These are phyloP conservation scores for Fundulus diaphanus DNA, from an alignment of 2,797 vertebrate genomes.

Conservation along the genomic window DNA sequence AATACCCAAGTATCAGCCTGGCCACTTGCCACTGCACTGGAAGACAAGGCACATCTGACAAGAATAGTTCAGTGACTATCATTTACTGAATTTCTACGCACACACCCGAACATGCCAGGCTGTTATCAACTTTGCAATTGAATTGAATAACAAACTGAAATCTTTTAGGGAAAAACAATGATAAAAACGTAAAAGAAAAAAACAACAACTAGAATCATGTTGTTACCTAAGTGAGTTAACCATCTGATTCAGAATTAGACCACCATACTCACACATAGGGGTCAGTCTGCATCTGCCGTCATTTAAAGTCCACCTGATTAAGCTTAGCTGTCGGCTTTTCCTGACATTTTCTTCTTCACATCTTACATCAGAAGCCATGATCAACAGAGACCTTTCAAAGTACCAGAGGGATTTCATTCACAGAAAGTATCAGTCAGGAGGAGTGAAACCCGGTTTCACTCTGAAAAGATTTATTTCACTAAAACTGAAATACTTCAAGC, in stretches of 20 bases:
- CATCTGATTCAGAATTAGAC: too few relatives aligned
- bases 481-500: not conserved
- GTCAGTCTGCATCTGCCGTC: too few relatives aligned
- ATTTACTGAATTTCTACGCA: not conserved
- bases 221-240: not conserved
- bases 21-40: not conserved
- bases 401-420: not conserved
- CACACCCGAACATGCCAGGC: too few relatives aligned
- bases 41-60: constrained; percentile 1
- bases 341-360: too few relatives aligned
- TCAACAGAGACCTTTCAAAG: too few relatives aligned
- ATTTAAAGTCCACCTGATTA: too few relatives aligned
- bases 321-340: too few relatives aligned
- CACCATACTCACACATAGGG: too few relatives aligned
- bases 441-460: too few relatives aligned
- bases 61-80: not conserved
- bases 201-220: not conserved
- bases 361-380: too few relatives aligned
- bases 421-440: not conserved
- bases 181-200: not conserved
- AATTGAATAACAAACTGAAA: not conserved
- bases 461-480: not conserved
- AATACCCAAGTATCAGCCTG: constrained; percentile 2
- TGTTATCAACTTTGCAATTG: too few relatives aligned
- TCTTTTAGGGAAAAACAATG: not conserved